phyloP scores from a whole-genome alignment of 2,113 vertebrate genomes.

The Microcebus griseorufus region DNA sequence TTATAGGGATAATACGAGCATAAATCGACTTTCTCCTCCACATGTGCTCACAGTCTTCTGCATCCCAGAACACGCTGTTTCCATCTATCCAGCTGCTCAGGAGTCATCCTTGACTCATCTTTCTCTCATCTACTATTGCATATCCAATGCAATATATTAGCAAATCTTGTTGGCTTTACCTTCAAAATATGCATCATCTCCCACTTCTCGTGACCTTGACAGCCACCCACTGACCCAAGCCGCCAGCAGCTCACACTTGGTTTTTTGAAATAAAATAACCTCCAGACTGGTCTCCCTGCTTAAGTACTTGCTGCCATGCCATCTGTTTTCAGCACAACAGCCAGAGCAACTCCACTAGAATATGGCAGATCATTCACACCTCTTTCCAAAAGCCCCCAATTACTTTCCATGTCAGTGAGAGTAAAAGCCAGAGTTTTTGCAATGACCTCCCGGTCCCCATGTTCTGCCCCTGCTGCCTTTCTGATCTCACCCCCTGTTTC shows the following conservation, averaged over 20 bases:
- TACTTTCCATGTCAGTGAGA: not conserved
- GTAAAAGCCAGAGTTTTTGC: not conserved
- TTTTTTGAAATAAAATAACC: not conserved
- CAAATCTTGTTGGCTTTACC: not conserved
- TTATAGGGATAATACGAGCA: not conserved
- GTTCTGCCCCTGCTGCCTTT: not conserved
- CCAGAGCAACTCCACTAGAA: not conserved
- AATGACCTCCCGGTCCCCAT: not conserved
- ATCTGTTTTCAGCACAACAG: not conserved
- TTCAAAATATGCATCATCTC: not conserved
- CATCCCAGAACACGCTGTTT: not conserved
- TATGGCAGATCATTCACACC: not conserved
- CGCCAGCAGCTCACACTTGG: not conserved
- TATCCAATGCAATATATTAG: not conserved
- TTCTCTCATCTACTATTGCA: not conserved
- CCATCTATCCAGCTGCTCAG: not conserved
- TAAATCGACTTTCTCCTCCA: not conserved
- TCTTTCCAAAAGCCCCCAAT: not conserved
- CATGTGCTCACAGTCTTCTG: not conserved
- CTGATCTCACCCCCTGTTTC: not conserved
- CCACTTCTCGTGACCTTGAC: not conserved
- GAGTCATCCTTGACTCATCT: not conserved
- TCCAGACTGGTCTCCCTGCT: not conserved
- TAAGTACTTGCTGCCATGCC: not conserved
- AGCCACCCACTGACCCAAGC: not conserved